Conservation (phyloP, 2,113 vertebrate species). For the Sterna hirundo region DNA sequence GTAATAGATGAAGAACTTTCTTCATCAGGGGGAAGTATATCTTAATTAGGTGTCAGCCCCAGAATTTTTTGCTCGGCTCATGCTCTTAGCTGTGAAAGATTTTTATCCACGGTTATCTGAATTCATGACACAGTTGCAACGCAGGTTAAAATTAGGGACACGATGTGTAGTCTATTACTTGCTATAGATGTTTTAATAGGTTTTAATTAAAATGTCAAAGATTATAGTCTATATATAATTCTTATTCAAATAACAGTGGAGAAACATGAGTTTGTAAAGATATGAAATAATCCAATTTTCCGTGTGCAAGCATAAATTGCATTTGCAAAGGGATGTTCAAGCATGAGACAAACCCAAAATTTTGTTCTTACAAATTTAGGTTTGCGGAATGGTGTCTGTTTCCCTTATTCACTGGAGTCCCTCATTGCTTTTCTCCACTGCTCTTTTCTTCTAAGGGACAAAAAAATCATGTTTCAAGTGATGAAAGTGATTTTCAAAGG, state of each 20-base stretch:
- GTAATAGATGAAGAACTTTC: slow-evolving; percentile 9
- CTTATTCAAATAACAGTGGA: neutral
- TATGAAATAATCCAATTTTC: neutral
- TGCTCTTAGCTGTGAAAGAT: neutral
- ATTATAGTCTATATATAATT: neutral
- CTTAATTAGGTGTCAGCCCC: slow-evolving; percentile 32
- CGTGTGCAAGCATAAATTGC: neutral
- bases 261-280: neutral
- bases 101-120: neutral
- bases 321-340: neutral
- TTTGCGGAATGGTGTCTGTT: neutral
- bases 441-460: neutral
- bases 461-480: neutral
- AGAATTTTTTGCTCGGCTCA: neutral
- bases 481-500: neutral
- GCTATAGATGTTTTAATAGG: neutral
- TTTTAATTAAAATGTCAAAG: slow-evolving; percentile 44
- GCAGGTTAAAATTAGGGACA: neutral
- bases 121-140: neutral
- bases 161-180: neutral
- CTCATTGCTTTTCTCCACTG: neutral
- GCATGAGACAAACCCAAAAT: neutral
- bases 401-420: neutral
- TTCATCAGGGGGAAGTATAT: neutral
- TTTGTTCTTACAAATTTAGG: neutral